Conservation (phyloP, 1,140 invertebrate genomes). For the Leguminivora glycinivorella region DNA sequence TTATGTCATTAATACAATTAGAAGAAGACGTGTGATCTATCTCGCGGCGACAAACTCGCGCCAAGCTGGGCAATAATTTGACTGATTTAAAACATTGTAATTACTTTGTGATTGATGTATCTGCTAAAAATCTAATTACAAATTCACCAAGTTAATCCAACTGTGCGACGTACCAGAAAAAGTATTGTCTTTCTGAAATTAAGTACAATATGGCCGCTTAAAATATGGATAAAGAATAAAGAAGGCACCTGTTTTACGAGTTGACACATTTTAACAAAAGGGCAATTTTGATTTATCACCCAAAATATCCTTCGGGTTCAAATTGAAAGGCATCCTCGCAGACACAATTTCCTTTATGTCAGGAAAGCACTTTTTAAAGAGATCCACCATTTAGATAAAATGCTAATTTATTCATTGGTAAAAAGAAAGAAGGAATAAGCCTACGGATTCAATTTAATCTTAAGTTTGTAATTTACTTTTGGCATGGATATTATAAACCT, state of each 20-base stretch:
- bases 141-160: no score
- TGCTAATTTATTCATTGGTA: slow-evolving; percentile 75
- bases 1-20: no score
- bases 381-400: slow-evolving; percentile 71
- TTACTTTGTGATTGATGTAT: no score
- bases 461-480: slow-evolving; percentile 62
- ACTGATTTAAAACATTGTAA: no score
- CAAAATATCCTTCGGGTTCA: slow-evolving; percentile 24
- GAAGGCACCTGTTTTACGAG: slow-evolving; percentile 1
- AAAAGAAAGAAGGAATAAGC: slow-evolving; percentile 58
- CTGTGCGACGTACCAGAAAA: no score
- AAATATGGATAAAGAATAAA: not conserved
- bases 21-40: no score
- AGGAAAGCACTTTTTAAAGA: slow-evolving; percentile 63
- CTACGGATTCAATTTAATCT: slow-evolving; percentile 67
- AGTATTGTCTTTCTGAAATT: no score
- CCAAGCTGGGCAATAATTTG: no score
- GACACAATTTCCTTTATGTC: slow-evolving; percentile 45
- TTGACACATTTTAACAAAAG: slow-evolving; percentile 29
- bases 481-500: slow-evolving; percentile 53
- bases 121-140: no score
- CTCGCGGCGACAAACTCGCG: no score
- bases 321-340: slow-evolving; percentile 38
- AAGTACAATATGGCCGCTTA: not conserved
- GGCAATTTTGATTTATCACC: slow-evolving; percentile 30